These are phyloP conservation scores for Bembecia ichneumoniformis DNA, from an alignment of 2,888 invertebrate species.

Conservation along the genomic window DNA sequence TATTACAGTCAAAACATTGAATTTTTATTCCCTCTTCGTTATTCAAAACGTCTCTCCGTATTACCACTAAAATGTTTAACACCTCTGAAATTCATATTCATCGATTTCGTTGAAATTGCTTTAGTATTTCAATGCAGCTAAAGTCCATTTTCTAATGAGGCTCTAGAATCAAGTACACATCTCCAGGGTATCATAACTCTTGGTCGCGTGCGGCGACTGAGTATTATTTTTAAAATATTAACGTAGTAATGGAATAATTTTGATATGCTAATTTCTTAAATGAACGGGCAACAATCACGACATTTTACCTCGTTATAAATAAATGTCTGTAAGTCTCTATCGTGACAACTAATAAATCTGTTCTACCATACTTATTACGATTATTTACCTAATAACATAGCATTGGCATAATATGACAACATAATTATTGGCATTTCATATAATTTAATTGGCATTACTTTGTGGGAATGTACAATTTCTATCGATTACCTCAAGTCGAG, in stretches of 20 bases:
- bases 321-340: too few species aligned
- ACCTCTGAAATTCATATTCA: constrained; percentile 27
- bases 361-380: too few species aligned
- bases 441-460: too few species aligned
- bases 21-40: background rate
- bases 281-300: constrained; percentile 53
- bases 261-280: constrained; percentile 57
- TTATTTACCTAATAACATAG: too few species aligned
- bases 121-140: background rate
- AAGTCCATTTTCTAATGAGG: constrained; percentile 15
- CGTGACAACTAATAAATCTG: too few species aligned
- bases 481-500: too few species aligned
- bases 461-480: too few species aligned
- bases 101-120: constrained; percentile 8
- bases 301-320: constrained; percentile 9
- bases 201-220: constrained; percentile 51
- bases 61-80: constrained; percentile 43
- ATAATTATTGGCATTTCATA: too few species aligned
- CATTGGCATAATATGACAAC: too few species aligned
- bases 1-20: background rate
- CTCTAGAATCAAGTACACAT: constrained; percentile 29
- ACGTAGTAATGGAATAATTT: constrained; percentile 66
- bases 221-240: constrained; percentile 69
- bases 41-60: constrained; percentile 5
- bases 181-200: constrained; percentile 57